These are phyloP conservation scores for Hippoglossus stenolepis DNA, from an alignment of 2,113 vertebrate genomes.

Conservation along the genomic window DNA sequence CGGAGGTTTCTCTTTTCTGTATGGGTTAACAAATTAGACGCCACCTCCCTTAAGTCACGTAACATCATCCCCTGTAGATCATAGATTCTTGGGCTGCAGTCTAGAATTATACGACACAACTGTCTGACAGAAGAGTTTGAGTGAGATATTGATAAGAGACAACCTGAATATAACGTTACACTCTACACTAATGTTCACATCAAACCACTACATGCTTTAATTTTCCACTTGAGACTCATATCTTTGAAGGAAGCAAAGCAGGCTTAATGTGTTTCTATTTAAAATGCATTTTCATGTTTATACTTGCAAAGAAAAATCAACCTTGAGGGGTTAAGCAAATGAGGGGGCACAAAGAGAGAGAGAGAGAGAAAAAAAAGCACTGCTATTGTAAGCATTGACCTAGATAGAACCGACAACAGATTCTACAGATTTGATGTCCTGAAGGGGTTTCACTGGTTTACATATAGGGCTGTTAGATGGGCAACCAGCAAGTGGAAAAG, in stretches of 20 bases:
- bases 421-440: conserved; percentile 82
- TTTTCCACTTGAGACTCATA: conserved; percentile 59
- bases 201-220: conserved; percentile 55
- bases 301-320: conserved; percentile 62
- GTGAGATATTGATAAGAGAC: conserved; percentile 30
- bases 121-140: not conserved
- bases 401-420: conserved; percentile 83
- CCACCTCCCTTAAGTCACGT: too few species aligned
- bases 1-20: conserved; percentile 17
- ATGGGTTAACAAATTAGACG: too few species aligned
- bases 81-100: not conserved
- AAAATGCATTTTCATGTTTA: conserved; percentile 49
- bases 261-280: conserved; percentile 53
- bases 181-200: conserved; percentile 49
- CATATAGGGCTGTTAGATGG: conserved; percentile 77
- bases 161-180: conserved; percentile 36
- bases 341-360: conserved; percentile 1
- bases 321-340: conserved; percentile 67
- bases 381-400: conserved; percentile 85
- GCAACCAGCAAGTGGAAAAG: conserved; percentile 74
- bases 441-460: conserved; percentile 81
- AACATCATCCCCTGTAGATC: too few species aligned
- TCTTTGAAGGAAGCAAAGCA: conserved; percentile 51
- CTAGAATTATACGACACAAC: too few species aligned
- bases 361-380: conserved; percentile 61